Base-by-base conservation (phyloP, 1,140 invertebrate genomes). In the Drosophila navojoa region DNA sequence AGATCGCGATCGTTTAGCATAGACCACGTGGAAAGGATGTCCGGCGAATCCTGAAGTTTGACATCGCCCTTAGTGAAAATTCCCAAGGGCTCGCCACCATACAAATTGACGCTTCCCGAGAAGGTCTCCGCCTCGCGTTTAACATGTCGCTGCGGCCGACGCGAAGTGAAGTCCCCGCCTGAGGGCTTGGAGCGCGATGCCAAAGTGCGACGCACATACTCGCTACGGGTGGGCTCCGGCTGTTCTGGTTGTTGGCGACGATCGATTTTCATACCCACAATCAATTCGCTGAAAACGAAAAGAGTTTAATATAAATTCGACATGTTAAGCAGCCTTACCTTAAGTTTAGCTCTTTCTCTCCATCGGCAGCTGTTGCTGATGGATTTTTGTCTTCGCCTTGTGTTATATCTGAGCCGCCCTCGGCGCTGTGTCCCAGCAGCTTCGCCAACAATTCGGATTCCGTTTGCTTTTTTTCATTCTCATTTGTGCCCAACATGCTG, bases 221-320 rank as follows among this genome's bases (percentile, higher is more conserved):
- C 90, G 15, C 81, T 74, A 9, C 91, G 91, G 4, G 77, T 93
- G 72, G 81, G 92, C 92, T 73, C 82, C 53, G 76, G 90, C 92
- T 62, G 76, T 32, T 40, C 92, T 89, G 70, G 63, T 50, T 77
- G 70, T 22, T 77, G 81, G 5, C 79, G 62, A 27, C 94, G 93
- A 90, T 96, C 95, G 42, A 96, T 94, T 92, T 96, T 96, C 95
- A 96, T 96, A 22, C 94, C 95, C 50, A 94, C 93, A 77, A 96
- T 92, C 16, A 96, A 84, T 45, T 96, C 94, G 93, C 95, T 96
- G 29, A n/a, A 86, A 71, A 93, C 93, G 32, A 35, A 10, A 7
- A 25, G 2, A 25, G 38, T 11, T 13, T 13, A 42, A 2, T 3
- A n/a, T 10, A 1, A 19, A 13, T 19, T n/a, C 16, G 1, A n/a